Evolutionary conservation across 2,797 vertebrate genomes (phyloP).

Genomic region (Lagorchestes hirsutus): DNA sequence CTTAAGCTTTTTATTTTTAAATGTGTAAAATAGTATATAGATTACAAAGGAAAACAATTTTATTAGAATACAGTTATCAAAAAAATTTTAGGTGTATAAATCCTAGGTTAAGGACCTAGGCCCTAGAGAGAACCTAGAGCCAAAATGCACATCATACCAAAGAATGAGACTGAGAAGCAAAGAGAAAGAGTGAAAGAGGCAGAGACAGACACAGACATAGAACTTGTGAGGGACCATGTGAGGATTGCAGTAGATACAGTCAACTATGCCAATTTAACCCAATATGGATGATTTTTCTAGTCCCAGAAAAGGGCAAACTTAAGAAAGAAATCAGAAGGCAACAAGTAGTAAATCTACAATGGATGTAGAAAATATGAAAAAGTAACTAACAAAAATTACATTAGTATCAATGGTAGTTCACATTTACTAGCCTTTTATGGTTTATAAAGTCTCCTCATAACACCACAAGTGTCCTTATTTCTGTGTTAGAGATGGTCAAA

Average conservation of each 20-base stretch:
- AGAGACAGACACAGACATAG: background rate
- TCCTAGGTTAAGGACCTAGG: background rate
- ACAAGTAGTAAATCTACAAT: background rate
- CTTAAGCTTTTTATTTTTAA: background rate
- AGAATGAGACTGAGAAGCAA: background rate
- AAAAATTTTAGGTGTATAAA: background rate
- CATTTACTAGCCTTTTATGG: background rate
- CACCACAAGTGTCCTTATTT: background rate
- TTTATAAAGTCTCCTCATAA: background rate
- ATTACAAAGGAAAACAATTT: background rate
- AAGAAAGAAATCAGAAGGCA: background rate
- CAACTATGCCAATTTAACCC: background rate
- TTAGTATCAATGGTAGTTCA: background rate
- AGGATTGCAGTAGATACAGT: background rate
- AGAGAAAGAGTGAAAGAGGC: background rate
- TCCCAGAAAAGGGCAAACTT: background rate
- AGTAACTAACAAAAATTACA: rapidly evolving
- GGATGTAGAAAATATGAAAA: background rate
- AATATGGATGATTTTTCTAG: background rate
- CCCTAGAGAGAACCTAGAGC: background rate
- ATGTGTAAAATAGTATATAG: background rate
- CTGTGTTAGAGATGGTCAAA: background rate
- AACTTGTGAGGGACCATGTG: background rate
- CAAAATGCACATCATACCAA: background rate
- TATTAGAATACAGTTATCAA: background rate